Evolutionary conservation across 2,888 invertebrate species (phyloP), one percentile per base, ranked within the genome.

Genomic region (Amphipyra berbera): DNA sequence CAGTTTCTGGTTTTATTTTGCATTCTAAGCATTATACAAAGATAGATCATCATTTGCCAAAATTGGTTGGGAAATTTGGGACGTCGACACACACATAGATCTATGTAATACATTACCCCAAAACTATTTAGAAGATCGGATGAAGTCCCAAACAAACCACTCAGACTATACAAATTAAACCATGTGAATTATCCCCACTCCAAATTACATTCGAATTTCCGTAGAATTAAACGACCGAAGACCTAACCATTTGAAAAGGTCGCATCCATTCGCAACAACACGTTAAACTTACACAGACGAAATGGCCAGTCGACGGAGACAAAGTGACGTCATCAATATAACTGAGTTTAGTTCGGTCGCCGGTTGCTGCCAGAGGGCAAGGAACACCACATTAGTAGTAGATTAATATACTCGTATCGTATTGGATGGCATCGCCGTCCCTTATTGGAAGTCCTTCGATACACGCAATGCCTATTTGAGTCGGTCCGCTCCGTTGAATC

Each of bases 271-370:
- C 82, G 76, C 78, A 85, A 83, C 85, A 85, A 83, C 83, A 83
- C 82, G 83, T 85, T 86, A 83, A 86, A 89, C 85, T 86, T 87
- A 86, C 86, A 87, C 85, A 87, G 84, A 83, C 82, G 85, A 78
- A 89, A 87, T 84, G 87, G 82, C 83, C 85, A 84, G 78, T 75
- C 76, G 93, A 93, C 93, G 82, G 80, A 89, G 91, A 94, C 90
- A 90, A 90, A 94, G 88, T 81, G 87, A 72, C 79, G 83, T 85
- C 93, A 94, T 94, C 91, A 93, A 93, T 94, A 92, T 83, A 81
- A 81, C 69, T 68, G 82, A 80, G 83, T 82, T 85, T 79, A 82
- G 84, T 83, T 82, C 78, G 70, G 76, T 76, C 65, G 69, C 81
- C 75, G 65, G 69, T 69, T 62, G 66, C 82, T 82, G 83, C 84